These are phyloP conservation scores for Chrosomus eos DNA, from an alignment of 2,797 vertebrate species.

Conservation along the genomic window DNA sequence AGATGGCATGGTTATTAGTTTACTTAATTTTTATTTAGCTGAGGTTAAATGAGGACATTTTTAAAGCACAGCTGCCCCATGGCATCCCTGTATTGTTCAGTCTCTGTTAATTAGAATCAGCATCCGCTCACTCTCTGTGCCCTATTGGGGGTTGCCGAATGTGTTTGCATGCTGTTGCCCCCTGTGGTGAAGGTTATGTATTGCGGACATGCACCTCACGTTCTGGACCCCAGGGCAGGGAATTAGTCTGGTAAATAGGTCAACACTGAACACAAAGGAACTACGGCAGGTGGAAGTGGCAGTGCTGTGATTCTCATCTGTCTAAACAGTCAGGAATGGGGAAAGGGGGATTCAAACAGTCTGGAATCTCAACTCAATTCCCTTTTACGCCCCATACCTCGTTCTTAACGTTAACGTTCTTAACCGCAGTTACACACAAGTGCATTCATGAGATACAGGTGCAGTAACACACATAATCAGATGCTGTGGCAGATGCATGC, in stretches of 20 bases:
- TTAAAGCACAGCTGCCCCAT: background rate
- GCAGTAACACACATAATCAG: conserved; percentile 1
- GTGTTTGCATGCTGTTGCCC: conserved; percentile 52
- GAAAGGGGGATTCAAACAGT: conserved; percentile 1
- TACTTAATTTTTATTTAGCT: background rate
- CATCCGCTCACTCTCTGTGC: conserved; percentile 7
- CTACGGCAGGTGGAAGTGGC: conserved; percentile 15
- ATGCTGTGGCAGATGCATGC: conserved; percentile 4
- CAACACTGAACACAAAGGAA: conserved; percentile 22
- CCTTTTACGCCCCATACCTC: background rate
- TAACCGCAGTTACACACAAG: conserved; percentile 27
- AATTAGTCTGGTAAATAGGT: conserved; percentile 29
- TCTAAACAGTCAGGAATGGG: conserved; percentile 10
- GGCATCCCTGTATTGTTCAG: conserved; percentile 19
- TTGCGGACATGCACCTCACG: conserved; percentile 38
- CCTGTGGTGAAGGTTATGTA: conserved; percentile 48
- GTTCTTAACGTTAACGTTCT: background rate
- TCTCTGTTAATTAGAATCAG: conserved; percentile 40
- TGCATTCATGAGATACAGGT: conserved; percentile 29
- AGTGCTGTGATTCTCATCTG: conserved; percentile 41
- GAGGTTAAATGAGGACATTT: conserved; percentile 24
- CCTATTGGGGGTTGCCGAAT: conserved; percentile 20
- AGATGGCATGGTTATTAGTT: background rate
- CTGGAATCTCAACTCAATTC: conserved; percentile 30
- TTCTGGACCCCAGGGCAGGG: conserved; percentile 43